Percentiles rank a stretch among this genome's conserved stretches.
Evolutionary conservation across 2,888 invertebrate genomes (phyloP).

Genomic region (Agriopis marginaria): DNA sequence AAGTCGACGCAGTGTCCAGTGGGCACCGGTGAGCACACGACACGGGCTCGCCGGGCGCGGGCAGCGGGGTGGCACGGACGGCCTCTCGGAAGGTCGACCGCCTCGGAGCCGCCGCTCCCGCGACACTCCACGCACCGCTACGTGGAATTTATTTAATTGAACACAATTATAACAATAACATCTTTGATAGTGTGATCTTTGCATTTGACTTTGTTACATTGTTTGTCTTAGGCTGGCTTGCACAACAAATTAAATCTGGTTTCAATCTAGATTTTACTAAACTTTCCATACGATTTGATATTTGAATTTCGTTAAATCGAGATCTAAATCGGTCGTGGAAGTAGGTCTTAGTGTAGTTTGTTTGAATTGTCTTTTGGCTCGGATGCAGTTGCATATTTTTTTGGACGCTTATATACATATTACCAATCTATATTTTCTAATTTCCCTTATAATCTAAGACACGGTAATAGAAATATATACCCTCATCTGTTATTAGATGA

Average conservation of each 20-base stretch:
- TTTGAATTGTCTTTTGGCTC: background rate
- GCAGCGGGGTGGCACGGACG: constrained; percentile 64
- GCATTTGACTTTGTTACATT: background rate
- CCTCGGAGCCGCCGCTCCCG: constrained; percentile 60
- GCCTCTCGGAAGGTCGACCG: constrained; percentile 85
- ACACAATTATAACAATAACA: constrained; percentile 80
- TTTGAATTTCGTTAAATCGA: too few species aligned
- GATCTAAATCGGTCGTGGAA: too few species aligned
- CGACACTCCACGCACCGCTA: constrained; percentile 67
- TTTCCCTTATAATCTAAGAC: too few species aligned
- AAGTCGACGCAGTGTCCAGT: constrained; percentile 1
- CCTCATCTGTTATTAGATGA: too few species aligned
- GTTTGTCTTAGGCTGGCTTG: background rate
- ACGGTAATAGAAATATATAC: too few species aligned
- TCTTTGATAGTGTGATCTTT: constrained; percentile 51
- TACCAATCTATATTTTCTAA: too few species aligned
- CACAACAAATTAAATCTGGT: too few species aligned
- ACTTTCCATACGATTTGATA: too few species aligned
- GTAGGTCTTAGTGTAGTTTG: background rate
- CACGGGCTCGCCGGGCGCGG: constrained; percentile 17
- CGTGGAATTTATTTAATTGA: constrained; percentile 84
- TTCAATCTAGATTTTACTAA: too few species aligned
- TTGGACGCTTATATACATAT: too few species aligned
- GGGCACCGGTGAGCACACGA: constrained; percentile 1
- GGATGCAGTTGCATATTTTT: too few species aligned